These are phyloP conservation scores for Apaloderma vittatum DNA, from an alignment of 2,113 vertebrate species.

Conservation along the genomic window DNA sequence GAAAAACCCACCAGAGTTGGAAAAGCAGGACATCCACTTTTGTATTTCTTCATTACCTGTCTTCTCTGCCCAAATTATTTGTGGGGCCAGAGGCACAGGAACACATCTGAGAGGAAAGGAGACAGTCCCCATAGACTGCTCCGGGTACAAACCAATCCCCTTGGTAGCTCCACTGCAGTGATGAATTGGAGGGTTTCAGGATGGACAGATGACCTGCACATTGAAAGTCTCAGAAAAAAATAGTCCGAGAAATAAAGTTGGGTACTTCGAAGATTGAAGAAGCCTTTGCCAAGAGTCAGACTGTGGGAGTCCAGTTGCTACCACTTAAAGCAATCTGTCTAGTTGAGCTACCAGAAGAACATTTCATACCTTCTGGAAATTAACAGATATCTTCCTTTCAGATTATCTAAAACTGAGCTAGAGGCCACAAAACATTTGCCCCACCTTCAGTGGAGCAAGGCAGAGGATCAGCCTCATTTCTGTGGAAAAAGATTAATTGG, in stretches of 20 bases:
- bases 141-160: not conserved
- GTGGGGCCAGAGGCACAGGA: not conserved
- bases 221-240: not conserved
- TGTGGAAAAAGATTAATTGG: rapidly evolving
- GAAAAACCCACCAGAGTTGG: not conserved
- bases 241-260: not conserved
- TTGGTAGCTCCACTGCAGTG: not conserved
- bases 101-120: not conserved
- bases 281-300: not conserved
- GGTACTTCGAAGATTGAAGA: not conserved
- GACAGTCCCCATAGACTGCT: not conserved
- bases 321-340: not conserved
- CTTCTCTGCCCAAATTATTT: not conserved
- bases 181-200: not conserved
- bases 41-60: not conserved
- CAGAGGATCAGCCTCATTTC: not conserved
- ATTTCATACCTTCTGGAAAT: not conserved
- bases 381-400: not conserved
- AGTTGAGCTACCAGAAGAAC: not conserved
- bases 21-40: not conserved
- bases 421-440: not conserved
- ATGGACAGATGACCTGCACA: not conserved
- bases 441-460: not conserved
- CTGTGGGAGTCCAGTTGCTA: not conserved
- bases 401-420: not conserved